Evolutionary conservation across 2,797 vertebrate genomes (phyloP), one percentile per base, ranked within the genome.

Genomic region (Triplophysa yarkandensis): DNA sequence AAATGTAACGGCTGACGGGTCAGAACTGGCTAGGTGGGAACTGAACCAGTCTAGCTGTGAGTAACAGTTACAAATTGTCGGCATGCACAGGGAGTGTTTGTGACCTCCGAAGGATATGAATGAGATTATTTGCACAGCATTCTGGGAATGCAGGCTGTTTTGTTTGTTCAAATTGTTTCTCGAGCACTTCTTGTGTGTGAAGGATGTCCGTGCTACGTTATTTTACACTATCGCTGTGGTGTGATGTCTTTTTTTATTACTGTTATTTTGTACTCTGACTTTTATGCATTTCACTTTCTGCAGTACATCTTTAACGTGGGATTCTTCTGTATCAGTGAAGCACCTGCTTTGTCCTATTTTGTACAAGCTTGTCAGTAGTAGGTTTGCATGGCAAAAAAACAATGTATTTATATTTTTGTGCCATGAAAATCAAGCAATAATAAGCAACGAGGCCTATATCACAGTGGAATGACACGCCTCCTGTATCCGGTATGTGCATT

Each of bases 391-490:
- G 92, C 91, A 88, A 86, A 90, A 86, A 86, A 77, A n/a, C n/a
- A n/a, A 86, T 91, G 86, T 54, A 86, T 92, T 86, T 90, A 85
- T 91, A 86, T 93, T 92, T 94, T 91, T 92, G 93, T 94, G 93
- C 94, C 93, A 94, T 93, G 89, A 88, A 90, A 92, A 92, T 88
- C 87, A 90, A 95, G 92, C 93, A 94, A 94, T 95, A 95, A 83
- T 83, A 68, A 70, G 77, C 77, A 63, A 66, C 11, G 57, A 73
- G 74, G 74, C 71, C 66, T 74, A 60, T 57, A 62, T 55, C 61
- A n/a, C n/a, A 44, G 46, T 66, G 41, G 77, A 79, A 76, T 16
- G 74, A 70, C 68, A 75, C 76, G 67, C 77, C 71, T 77, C 77
- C 32, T 74, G 75, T 77, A 81, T 82, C 41, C 78, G 66, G 58